Evolutionary conservation across 2,888 invertebrate species (phyloP).

Genomic region (Noctua fimbriata): DNA sequence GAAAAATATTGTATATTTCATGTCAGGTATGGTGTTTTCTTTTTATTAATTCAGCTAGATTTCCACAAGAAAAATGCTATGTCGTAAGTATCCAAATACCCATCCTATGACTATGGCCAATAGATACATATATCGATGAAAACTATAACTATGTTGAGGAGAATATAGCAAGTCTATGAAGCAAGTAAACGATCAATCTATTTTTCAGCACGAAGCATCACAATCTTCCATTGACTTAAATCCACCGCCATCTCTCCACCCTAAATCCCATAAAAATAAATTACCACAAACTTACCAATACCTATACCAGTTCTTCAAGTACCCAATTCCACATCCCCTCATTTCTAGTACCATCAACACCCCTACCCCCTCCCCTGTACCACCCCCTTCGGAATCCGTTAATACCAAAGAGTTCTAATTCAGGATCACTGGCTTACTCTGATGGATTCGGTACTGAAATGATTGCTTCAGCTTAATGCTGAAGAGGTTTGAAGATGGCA

Average conservation of each 20-base stretch:
- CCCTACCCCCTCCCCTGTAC: background rate
- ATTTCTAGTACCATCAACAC: slow-evolving; percentile 37
- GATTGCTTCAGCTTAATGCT: slow-evolving; percentile 51
- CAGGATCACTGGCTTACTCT: slow-evolving; percentile 61
- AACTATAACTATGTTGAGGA: background rate
- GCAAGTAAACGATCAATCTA: background rate
- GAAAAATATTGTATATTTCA: background rate
- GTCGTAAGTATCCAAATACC: background rate
- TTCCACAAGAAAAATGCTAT: background rate
- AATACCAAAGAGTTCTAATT: slow-evolving; percentile 63
- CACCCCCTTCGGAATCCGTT: slow-evolving; percentile 41
- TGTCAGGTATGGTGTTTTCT: background rate
- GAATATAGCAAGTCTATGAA: background rate
- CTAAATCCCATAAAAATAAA: slow-evolving; percentile 39
- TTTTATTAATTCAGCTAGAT: background rate
- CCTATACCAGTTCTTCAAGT: slow-evolving; percentile 31
- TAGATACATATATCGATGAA: no score
- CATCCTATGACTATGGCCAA: no score
- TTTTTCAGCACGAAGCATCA: background rate
- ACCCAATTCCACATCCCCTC: slow-evolving; percentile 28
- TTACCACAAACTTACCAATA: slow-evolving; percentile 35
- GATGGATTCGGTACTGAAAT: slow-evolving; percentile 53
- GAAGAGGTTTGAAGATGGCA: background rate
- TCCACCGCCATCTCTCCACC: background rate
- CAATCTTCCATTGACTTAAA: slow-evolving; percentile 5